A percentile compares a stretch with the other conserved stretches of the same genome.
Evolutionary conservation across 1,140 invertebrate species (phyloP).

Genomic region (Nephila pilipes): DNA sequence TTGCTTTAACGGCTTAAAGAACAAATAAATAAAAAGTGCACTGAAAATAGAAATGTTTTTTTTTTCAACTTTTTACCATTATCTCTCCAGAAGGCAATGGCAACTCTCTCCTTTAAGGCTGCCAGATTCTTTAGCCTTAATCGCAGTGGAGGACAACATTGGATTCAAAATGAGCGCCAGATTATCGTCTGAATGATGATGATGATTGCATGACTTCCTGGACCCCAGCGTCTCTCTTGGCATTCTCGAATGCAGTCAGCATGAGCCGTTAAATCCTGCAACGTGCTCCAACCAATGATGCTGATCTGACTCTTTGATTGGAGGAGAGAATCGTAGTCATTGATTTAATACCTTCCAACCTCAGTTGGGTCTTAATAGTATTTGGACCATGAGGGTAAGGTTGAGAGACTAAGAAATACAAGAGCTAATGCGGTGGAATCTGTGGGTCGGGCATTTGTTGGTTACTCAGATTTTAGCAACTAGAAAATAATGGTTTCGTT

Average conservation of each 20-base stretch:
- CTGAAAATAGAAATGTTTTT: neutral
- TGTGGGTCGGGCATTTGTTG: neutral
- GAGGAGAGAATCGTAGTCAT: conserved; percentile 35
- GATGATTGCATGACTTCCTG: conserved; percentile 56
- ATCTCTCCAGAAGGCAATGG: neutral
- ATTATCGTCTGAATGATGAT: conserved; percentile 61
- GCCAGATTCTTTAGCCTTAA: conserved; percentile 27
- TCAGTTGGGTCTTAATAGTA: conserved; percentile 9
- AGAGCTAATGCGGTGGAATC: neutral
- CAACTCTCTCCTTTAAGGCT: neutral
- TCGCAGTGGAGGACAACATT: conserved; percentile 15
- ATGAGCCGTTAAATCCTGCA: conserved; percentile 56
- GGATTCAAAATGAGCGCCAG: conserved; percentile 34
- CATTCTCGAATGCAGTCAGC: conserved; percentile 32
- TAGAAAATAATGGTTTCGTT: no score
- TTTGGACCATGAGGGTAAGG: neutral
- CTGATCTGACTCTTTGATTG: conserved; percentile 50
- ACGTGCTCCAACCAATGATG: conserved; percentile 61
- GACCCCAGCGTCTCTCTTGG: conserved; percentile 5
- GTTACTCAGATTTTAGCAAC: no score
- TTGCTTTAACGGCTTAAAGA: conserved; percentile 2
- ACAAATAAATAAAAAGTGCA: neutral
- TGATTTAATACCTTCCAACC: conserved; percentile 51
- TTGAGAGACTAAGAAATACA: neutral
- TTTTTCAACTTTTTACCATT: neutral